Base-by-base conservation (phyloP, 2,797 vertebrate species). In the Huso huso region DNA sequence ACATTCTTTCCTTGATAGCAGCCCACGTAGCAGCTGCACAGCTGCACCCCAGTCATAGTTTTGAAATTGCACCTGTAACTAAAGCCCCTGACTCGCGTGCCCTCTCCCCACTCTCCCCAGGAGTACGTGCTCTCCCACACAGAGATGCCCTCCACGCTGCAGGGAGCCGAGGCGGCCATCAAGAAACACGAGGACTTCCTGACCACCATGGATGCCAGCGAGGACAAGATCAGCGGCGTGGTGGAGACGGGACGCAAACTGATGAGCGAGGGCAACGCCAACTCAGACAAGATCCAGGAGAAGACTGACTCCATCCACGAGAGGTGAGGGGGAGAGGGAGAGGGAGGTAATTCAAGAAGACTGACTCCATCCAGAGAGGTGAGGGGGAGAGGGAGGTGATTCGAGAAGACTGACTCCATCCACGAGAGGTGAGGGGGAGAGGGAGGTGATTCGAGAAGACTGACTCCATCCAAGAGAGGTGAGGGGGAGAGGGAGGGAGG, bases 101-200 rank as follows among this genome's bases (percentile, higher is more conserved):
- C 1, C 23, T 6, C 3, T 4, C 12, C 8, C 66, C 4, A 3
- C 57, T 75, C 15, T 65, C 13, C 49, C 61, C 80, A 98, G 96
- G 96, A 98, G 71, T 95, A 97, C 1, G 83, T 93, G 13, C 78
- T 99, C 68, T 93, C 94, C 1, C 95, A 97, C 83, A 93, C 91
- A 58, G 95, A 97, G 86, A 92, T 96, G 95, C 93, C 95, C 0
- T 78, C 83, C 70, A 94, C 87, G 11, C 88, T 97, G 63, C 89
- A 95, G 71, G 92, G 86, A 2, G 95, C 96, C 0, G 90, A 94
- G 11, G 94, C 91, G 8, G 90, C 95, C 76, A 94, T 98, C 67
- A 93, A 95, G 75, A 96, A 95, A 68, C 92, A 95, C 2, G 95
- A 97, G 69, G 96, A 95, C 75, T 95, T 95, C 79, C 84, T 95